Conservation (phyloP, 2,888 invertebrate species). For the Drosophila antonietae region DNA sequence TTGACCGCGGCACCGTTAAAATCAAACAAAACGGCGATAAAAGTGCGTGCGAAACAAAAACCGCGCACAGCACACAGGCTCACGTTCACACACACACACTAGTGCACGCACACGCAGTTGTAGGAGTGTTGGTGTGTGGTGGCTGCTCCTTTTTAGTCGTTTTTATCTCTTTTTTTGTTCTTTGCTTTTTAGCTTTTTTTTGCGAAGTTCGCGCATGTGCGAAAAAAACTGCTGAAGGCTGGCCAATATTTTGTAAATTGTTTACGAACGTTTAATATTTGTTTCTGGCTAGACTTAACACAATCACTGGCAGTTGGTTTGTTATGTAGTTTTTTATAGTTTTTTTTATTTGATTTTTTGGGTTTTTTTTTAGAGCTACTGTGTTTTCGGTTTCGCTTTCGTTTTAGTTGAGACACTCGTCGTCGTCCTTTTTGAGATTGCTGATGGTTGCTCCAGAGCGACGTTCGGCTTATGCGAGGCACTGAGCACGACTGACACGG, state of each 20-base stretch:
- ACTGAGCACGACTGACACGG: slow-evolving; percentile 81
- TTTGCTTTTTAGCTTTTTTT: slow-evolving; percentile 67
- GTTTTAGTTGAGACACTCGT: slow-evolving; percentile 50
- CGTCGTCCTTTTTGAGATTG: slow-evolving; percentile 59
- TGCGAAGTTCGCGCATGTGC: slow-evolving; percentile 75
- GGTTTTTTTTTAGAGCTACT: slow-evolving; percentile 30
- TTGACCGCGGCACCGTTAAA: slow-evolving; percentile 78
- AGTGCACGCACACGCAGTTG: slow-evolving; percentile 24
- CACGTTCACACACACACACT: slow-evolving; percentile 5
- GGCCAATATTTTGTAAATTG: slow-evolving; percentile 26
- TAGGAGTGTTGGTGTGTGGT: slow-evolving; percentile 41
- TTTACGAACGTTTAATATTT: slow-evolving; percentile 6
- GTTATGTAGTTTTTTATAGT: slow-evolving; percentile 14
- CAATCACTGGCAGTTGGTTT: slow-evolving; percentile 47
- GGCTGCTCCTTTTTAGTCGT: slow-evolving; percentile 65
- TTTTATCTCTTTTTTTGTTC: slow-evolving; percentile 67
- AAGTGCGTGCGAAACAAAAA: slow-evolving; percentile 72
- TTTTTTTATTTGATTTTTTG: not conserved
- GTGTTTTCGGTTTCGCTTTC: slow-evolving; percentile 57
- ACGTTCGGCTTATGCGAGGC: slow-evolving; percentile 75
- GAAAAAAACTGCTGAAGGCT: slow-evolving; percentile 47
- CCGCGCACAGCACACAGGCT: slow-evolving; percentile 44
- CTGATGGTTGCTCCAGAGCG: slow-evolving; percentile 36
- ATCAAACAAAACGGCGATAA: slow-evolving; percentile 61
- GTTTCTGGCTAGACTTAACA: slow-evolving; percentile 28